phyloP scores from a whole-genome alignment of 2,888 invertebrate genomes.

The Epinotia bilunana region DNA sequence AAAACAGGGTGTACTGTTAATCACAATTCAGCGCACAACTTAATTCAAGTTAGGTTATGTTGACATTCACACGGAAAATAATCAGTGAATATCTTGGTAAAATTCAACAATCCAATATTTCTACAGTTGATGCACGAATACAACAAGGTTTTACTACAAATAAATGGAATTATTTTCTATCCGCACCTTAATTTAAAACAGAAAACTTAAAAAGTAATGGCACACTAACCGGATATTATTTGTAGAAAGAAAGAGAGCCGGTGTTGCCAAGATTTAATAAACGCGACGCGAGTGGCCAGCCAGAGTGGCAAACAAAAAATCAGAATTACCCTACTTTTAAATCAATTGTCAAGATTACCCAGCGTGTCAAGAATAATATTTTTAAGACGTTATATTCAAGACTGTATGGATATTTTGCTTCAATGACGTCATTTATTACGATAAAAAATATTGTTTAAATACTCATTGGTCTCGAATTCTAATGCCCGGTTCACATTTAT shows the following conservation, averaged over 20 bases:
- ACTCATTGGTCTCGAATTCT: too few species aligned
- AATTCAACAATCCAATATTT: conserved; percentile 59
- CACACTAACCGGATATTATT: conserved; percentile 76
- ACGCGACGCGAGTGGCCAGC: not conserved
- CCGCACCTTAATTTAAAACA: conserved; percentile 45
- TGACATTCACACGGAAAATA: conserved; percentile 67
- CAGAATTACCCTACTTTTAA: conserved; percentile 2
- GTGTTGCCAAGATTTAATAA: conserved; percentile 61
- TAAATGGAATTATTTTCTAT: conserved; percentile 56
- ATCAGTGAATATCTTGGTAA: conserved; percentile 66
- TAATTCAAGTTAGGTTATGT: conserved; percentile 70
- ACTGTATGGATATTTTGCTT: too few species aligned
- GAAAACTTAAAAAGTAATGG: conserved; percentile 54
- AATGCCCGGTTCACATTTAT: too few species aligned
- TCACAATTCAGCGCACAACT: conserved; percentile 51
- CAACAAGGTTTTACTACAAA: conserved; percentile 45
- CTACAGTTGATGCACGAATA: conserved; percentile 43
- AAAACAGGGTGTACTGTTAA: conserved; percentile 61
- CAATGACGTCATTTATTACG: too few species aligned
- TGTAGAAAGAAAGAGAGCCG: conserved; percentile 71
- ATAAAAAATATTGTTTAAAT: too few species aligned
- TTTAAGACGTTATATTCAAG: too few species aligned
- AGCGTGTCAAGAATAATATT: too few species aligned
- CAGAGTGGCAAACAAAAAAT: not conserved
- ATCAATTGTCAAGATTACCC: not conserved